Percentiles rank a stretch among this genome's conserved stretches.
These are phyloP conservation scores for Neotoxoptera formosana DNA, from an alignment of 1,140 invertebrate species.

Conservation along the genomic window DNA sequence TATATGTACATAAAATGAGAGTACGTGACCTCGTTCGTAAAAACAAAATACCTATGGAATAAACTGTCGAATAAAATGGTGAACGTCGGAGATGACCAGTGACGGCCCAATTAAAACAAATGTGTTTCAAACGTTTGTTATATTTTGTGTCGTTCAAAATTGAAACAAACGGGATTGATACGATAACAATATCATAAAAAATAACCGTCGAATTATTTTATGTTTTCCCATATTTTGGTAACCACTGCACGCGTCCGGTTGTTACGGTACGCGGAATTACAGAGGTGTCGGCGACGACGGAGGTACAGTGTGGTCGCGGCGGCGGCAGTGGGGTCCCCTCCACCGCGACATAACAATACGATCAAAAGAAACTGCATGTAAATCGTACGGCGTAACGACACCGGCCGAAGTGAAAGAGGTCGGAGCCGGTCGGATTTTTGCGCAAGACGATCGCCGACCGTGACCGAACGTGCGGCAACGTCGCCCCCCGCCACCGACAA, in stretches of 20 bases:
- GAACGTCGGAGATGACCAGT: no score
- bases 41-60: constrained; percentile 1
- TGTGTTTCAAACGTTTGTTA: neutral
- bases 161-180: neutral
- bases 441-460: constrained; percentile 58
- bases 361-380: constrained; percentile 58
- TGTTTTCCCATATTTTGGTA: constrained; percentile 48
- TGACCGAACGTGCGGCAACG: constrained; percentile 57
- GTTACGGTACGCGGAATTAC: constrained; percentile 57
- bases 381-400: constrained; percentile 56
- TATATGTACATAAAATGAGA: constrained; percentile 20
- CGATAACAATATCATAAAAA: neutral
- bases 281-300: constrained; percentile 45
- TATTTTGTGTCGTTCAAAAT: neutral
- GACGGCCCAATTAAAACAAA: neutral
- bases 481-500: constrained; percentile 28
- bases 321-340: neutral
- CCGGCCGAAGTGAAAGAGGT: constrained; percentile 57
- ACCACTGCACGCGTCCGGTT: constrained; percentile 55
- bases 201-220: neutral
- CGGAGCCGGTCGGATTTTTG: constrained; percentile 56
- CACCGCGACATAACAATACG: constrained; percentile 32
- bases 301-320: neutral
- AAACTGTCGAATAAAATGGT: neutral
- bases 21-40: constrained; percentile 42